Evolutionary conservation across 2,797 vertebrate genomes (phyloP).

Genomic region (Anguilla marmorata): DNA sequence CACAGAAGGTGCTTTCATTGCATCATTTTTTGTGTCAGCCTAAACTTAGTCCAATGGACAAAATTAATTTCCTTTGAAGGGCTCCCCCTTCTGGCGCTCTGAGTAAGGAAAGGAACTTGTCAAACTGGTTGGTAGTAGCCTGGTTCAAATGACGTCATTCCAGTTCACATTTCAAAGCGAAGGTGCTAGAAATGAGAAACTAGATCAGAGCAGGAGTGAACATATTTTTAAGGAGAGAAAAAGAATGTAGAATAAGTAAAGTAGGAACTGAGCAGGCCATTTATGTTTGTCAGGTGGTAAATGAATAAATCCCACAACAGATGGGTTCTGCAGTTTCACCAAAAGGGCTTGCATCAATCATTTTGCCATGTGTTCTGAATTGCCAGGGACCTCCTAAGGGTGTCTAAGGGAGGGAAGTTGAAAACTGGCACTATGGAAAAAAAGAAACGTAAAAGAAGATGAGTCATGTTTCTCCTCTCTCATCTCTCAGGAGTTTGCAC

Average conservation of each 20-base stretch:
- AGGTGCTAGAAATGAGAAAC: neutral
- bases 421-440: neutral
- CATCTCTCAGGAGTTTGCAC: constrained; percentile 73
- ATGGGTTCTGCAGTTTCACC: no score
- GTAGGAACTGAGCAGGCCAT: no score
- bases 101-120: neutral
- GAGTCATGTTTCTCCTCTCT: neutral
- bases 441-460: neutral
- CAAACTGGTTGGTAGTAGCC: neutral
- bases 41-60: neutral
- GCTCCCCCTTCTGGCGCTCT: neutral
- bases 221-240: no score
- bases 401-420: neutral
- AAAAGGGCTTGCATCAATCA: no score
- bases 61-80: neutral
- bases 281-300: no score
- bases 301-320: no score
- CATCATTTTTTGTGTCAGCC: neutral
- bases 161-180: neutral
- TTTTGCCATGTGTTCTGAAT: no score
- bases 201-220: no score
- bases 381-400: no score
- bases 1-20: constrained; percentile 71
- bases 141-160: neutral
- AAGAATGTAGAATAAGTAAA: no score